Evolutionary conservation across 1,140 invertebrate genomes (phyloP).

Genomic region (Drosophila sp.): DNA sequence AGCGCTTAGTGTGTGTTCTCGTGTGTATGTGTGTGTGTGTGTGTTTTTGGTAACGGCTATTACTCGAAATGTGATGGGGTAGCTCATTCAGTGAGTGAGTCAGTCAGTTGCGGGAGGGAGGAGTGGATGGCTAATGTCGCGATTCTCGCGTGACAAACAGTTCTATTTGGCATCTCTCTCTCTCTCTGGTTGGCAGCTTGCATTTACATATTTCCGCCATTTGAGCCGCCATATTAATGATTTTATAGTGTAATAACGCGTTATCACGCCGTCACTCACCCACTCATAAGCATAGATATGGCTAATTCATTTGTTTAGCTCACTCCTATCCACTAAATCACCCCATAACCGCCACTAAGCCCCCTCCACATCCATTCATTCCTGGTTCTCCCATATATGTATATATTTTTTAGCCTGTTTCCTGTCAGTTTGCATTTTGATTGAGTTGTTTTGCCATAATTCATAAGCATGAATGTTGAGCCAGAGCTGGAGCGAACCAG

Average conservation of each 20-base stretch:
- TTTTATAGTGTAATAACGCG: conserved; percentile 78
- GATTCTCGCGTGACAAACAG: conserved; percentile 67
- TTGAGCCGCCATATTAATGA: conserved; percentile 74
- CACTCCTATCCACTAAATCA: background rate
- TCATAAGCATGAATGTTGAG: conserved; percentile 42
- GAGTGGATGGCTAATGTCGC: conserved; percentile 52
- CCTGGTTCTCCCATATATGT: conserved; percentile 4
- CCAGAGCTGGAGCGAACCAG: conserved; percentile 6
- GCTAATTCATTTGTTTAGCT: conserved; percentile 67
- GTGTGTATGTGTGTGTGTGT: conserved; percentile 6
- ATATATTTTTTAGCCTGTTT: conserved; percentile 17
- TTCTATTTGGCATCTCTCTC: conserved; percentile 3
- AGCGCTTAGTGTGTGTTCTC: background rate
- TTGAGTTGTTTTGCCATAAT: conserved; percentile 73
- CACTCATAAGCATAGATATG: conserved; percentile 50
- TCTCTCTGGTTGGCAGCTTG: conserved; percentile 6
- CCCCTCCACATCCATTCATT: background rate
- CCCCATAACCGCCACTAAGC: background rate
- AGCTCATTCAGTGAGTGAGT: conserved; percentile 59
- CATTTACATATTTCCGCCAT: conserved; percentile 72
- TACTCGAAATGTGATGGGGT: conserved; percentile 55
- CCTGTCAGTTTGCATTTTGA: conserved; percentile 70
- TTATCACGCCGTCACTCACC: conserved; percentile 73
- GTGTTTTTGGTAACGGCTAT: conserved; percentile 62
- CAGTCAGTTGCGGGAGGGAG: background rate